Base-by-base conservation (phyloP, 2,797 vertebrate species). In the Adrianichthys oophorus region DNA sequence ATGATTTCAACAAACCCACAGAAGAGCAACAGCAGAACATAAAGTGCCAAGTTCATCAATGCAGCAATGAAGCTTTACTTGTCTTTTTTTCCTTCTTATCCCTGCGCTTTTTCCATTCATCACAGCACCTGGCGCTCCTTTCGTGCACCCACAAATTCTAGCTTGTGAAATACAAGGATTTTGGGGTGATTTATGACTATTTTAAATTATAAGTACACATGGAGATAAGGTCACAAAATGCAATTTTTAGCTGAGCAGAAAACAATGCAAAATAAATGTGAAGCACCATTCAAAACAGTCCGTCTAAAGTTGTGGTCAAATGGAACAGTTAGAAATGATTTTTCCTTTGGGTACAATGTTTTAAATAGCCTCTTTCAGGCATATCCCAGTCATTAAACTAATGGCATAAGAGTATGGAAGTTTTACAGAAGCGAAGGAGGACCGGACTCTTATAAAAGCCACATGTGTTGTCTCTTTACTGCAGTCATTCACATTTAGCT, bases 1-100 rank as follows among this genome's bases (percentile, higher is more conserved):
- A 87, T 88, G 89, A 91, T 92, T 92, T 91, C 86, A 76, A 74
- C 76, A 72, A 85, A 88, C 76, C 85, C 87, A 76, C 85, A 68
- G 70, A 86, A 88, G 88, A 88, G 91, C 88, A 89, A 70, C 59
- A 78, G 63, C 54, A 64, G 62, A 79, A 54, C 55, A 52, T n/a
- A 41, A 18, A 32, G 53, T 86, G 88, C 90, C 87, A 92, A 59
- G 77, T 82, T 74, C 54, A 40, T 68, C 67, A 57, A 59, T 56
- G 74, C 70, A 79, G 79, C 68, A 75, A 82, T 59, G 10, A 49
- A 52, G 65, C 18, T 15, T 53, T 41, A 57, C 62, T 65, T 51
- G 48, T 60, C 49, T 10, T 52, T 41, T 61, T 65, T 64, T 51
- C 47, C 58, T 52, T 19, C 23, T 15, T 37, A 17, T 51, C 46